Evolutionary conservation across 1,140 invertebrate genomes (phyloP).

Genomic region (Meloidogyne hapla): DNA sequence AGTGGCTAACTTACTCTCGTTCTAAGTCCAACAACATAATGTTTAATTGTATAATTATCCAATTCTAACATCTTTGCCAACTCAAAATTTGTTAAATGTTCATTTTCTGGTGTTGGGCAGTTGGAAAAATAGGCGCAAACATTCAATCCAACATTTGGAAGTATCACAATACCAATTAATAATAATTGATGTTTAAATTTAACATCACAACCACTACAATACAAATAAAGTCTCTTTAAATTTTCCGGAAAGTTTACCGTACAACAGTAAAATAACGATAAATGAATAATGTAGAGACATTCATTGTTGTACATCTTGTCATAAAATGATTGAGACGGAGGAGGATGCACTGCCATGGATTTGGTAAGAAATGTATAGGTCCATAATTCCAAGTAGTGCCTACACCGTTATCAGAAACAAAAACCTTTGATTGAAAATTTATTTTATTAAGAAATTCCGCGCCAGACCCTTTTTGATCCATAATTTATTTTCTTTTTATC

Average conservation of each 20-base stretch:
- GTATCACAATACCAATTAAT: not conserved
- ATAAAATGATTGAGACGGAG: not conserved
- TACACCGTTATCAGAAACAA: not conserved
- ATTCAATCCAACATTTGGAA: not conserved
- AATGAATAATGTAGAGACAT: not conserved
- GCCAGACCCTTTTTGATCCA: too few relatives aligned
- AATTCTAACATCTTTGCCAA: not conserved
- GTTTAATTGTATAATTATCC: not conserved
- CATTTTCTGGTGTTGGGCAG: not conserved
- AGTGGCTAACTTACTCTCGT: too few relatives aligned
- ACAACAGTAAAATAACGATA: not conserved
- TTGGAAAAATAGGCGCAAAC: not conserved
- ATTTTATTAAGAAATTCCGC: not conserved
- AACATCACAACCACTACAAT: not conserved
- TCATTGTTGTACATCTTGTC: not conserved
- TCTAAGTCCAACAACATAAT: not conserved
- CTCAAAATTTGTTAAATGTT: not conserved
- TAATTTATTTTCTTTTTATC: too few relatives aligned
- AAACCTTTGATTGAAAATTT: not conserved
- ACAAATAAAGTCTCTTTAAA: too few relatives aligned
- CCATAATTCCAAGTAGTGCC: not conserved
- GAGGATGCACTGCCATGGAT: not conserved
- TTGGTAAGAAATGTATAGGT: not conserved
- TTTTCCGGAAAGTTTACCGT: not conserved
- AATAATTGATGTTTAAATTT: not conserved